phyloP scores from a whole-genome alignment of 2,888 invertebrate species.

The Eutolmus rufibarbis region DNA sequence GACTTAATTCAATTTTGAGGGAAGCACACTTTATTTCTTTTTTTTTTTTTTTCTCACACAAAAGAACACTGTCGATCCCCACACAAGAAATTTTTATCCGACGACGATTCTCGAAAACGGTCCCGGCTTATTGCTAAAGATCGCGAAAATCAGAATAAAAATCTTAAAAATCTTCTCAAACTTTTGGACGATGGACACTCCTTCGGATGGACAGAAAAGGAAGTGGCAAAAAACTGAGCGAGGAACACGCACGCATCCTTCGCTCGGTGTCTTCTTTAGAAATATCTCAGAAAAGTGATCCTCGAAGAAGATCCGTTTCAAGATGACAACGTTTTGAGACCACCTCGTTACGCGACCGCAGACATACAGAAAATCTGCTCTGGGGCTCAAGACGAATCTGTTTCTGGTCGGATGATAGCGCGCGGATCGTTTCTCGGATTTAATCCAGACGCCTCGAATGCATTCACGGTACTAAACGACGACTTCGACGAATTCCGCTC shows the following conservation, averaged over 20 bases:
- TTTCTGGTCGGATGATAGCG: neutral
- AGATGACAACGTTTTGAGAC: neutral
- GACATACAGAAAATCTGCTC: neutral
- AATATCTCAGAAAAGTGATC: neutral
- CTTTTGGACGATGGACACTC: neutral
- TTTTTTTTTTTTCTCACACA: neutral
- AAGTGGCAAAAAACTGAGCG: neutral
- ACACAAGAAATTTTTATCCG: neutral
- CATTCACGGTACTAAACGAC: conserved; percentile 21
- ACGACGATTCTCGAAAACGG: neutral
- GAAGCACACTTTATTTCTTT: neutral
- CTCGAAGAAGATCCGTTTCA: neutral
- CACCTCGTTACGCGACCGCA: conserved; percentile 12
- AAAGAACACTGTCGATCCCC: neutral
- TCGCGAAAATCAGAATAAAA: neutral
- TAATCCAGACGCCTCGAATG: conserved; percentile 21
- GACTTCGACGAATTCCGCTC: neutral
- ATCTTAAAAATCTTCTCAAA: neutral
- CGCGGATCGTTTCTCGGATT: neutral
- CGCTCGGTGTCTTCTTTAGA: neutral
- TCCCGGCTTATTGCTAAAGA: neutral
- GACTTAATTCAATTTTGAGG: neutral
- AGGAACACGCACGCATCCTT: neutral
- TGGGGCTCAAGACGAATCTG: conserved; percentile 1
- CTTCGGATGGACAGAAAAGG: neutral